These are phyloP conservation scores for Raphicerus campestris DNA, from an alignment of 2,113 vertebrate species.

Conservation along the genomic window DNA sequence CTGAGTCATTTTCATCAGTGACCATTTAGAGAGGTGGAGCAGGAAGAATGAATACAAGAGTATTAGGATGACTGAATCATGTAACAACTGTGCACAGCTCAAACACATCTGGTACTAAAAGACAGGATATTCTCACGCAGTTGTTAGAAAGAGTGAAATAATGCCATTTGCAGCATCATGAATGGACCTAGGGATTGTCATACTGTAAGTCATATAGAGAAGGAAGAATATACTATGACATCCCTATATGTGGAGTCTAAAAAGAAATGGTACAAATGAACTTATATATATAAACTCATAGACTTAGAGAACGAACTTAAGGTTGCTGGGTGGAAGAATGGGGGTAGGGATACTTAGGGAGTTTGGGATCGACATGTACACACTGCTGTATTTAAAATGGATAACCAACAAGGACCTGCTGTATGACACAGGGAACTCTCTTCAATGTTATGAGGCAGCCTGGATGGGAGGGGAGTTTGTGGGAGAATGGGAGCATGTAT, in stretches of 20 bases:
- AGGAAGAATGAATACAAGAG: neutral
- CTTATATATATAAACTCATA: neutral
- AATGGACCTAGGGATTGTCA: neutral
- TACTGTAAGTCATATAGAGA: neutral
- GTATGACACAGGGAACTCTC: neutral
- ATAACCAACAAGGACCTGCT: neutral
- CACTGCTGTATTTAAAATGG: neutral
- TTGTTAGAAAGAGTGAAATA: neutral
- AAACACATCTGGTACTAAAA: neutral
- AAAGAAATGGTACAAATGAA: neutral
- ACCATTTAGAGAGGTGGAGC: neutral
- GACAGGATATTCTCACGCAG: neutral
- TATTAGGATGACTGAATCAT: neutral
- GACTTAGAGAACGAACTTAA: neutral
- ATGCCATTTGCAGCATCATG: neutral
- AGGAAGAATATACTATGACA: neutral
- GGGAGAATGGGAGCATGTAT: neutral
- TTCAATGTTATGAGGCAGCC: neutral
- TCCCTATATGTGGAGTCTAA: neutral
- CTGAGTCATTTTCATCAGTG: constrained; percentile 30
- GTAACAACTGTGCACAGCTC: neutral
- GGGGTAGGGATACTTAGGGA: neutral
- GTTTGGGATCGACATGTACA: neutral
- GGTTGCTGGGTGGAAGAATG: neutral
- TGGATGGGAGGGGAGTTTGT: neutral